A percentile compares a stretch with the other conserved stretches of the same genome.
Conservation (phyloP, 1,140 invertebrate genomes). For the Drosophila parvula region DNA sequence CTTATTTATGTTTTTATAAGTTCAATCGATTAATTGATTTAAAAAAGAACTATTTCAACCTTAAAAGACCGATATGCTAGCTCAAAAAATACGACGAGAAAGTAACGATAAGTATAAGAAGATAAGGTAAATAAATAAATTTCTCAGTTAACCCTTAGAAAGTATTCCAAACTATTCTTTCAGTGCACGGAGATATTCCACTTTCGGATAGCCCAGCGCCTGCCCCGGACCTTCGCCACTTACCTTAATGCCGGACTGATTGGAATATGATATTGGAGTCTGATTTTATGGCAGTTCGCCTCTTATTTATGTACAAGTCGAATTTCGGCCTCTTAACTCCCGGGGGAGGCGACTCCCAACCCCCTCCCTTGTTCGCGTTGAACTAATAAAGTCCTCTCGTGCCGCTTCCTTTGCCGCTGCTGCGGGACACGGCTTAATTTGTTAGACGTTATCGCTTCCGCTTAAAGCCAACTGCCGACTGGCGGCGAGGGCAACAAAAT, state of each 20-base stretch:
- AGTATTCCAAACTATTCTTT: not conserved
- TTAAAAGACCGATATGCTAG: no score
- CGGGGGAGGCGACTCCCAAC: constrained; percentile 9
- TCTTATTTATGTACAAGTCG: constrained; percentile 57
- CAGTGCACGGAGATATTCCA: not conserved
- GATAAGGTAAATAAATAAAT: no score
- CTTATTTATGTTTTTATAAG: not conserved
- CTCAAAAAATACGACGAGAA: no score
- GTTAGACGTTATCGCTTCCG: constrained; percentile 78
- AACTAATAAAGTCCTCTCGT: constrained; percentile 69
- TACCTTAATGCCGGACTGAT: constrained; percentile 81
- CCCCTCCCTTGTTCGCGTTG: not conserved
- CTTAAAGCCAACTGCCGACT: constrained; percentile 64
- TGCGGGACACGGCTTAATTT: constrained; percentile 74
- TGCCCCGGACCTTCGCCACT: constrained; percentile 47
- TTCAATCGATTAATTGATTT: no score
- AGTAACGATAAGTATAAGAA: no score
- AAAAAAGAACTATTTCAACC: no score
- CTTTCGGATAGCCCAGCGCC: constrained; percentile 5
- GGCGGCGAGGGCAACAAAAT: constrained; percentile 54
- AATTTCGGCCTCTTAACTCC: constrained; percentile 33
- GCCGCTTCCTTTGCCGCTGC: constrained; percentile 14
- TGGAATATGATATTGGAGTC: constrained; percentile 80
- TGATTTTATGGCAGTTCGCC: constrained; percentile 54
- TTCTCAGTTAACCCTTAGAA: no score